A percentile compares a stretch with the other conserved stretches of the same genome.
These are phyloP conservation scores for Temnothorax longispinosus DNA, from an alignment of 1,140 invertebrate species.

Conservation along the genomic window DNA sequence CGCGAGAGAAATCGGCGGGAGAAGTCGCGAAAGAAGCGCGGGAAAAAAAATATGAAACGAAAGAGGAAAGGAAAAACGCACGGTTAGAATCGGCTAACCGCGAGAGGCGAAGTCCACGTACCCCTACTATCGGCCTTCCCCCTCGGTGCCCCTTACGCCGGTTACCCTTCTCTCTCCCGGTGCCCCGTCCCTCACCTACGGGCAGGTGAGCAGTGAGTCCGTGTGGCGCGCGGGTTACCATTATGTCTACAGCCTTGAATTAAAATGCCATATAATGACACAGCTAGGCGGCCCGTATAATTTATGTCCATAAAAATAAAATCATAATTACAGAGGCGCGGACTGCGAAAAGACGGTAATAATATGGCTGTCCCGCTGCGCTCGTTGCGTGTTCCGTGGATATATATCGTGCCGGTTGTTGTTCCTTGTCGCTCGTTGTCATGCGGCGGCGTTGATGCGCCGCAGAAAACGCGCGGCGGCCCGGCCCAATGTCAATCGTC, in stretches of 20 bases:
- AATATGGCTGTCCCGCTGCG: slow-evolving; percentile 77
- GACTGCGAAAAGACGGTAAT: slow-evolving; percentile 84
- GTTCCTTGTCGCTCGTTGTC: slow-evolving; percentile 62
- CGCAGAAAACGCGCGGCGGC: not conserved
- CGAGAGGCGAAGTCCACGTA: slow-evolving; percentile 58
- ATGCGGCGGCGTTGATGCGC: slow-evolving; percentile 31
- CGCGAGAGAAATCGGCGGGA: not conserved
- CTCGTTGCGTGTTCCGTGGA: slow-evolving; percentile 73
- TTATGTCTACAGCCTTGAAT: slow-evolving; percentile 85
- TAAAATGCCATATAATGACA: slow-evolving; percentile 86
- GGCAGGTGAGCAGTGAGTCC: slow-evolving; percentile 77
- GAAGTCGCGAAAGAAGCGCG: slow-evolving; percentile 15
- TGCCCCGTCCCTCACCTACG: slow-evolving; percentile 38
- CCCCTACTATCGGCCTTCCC: slow-evolving; percentile 29
- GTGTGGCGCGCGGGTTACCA: slow-evolving; percentile 78
- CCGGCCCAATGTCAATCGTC: slow-evolving; percentile 6
- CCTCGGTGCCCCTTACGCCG: not conserved
- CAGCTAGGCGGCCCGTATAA: slow-evolving; percentile 82
- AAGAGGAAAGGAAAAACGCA: slow-evolving; percentile 9
- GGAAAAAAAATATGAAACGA: slow-evolving; percentile 4
- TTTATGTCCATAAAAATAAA: slow-evolving; percentile 86
- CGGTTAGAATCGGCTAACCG: not conserved
- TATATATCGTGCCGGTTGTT: slow-evolving; percentile 66
- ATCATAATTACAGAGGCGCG: slow-evolving; percentile 85
- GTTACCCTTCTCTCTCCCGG: slow-evolving; percentile 18